Percentiles rank a stretch among this genome's conserved stretches.
Conservation (phyloP, 2,888 invertebrate genomes). For the Baccha elongata region DNA sequence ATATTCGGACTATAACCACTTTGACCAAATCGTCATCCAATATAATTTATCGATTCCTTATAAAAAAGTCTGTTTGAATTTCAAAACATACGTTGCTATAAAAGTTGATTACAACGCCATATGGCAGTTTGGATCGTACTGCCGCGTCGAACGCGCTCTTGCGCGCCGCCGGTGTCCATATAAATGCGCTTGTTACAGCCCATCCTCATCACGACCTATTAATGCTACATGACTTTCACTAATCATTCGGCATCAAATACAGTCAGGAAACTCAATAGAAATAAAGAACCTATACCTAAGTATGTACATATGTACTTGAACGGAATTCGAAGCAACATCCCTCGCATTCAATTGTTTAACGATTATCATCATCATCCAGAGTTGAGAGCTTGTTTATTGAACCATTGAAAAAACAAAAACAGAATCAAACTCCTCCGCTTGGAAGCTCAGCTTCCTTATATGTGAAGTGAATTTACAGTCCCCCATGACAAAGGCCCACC, state of each 20-base stretch:
- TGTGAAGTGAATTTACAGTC: conserved; percentile 64
- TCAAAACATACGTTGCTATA: too few species aligned
- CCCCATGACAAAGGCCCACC: conserved; percentile 42
- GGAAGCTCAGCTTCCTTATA: conserved; percentile 59
- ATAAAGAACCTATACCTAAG: too few species aligned
- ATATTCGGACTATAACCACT: conserved; percentile 23
- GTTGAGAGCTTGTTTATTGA: conserved; percentile 57
- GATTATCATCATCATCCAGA: conserved; percentile 38
- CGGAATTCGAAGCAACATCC: conserved; percentile 44
- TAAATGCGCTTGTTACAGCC: conserved; percentile 39
- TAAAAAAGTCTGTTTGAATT: too few species aligned
- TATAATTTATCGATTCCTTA: conserved; percentile 48
- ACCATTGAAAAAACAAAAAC: conserved; percentile 48
- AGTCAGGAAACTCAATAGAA: conserved; percentile 69
- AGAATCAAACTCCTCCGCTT: conserved; percentile 63
- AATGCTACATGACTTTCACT: conserved; percentile 65
- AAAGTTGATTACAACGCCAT: conserved; percentile 63
- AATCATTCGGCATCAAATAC: conserved; percentile 67
- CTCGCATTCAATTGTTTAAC: conserved; percentile 23
- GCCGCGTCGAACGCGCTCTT: too few species aligned
- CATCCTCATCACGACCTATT: conserved; percentile 70
- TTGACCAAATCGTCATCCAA: conserved; percentile 41
- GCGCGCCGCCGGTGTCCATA: conserved; percentile 53
- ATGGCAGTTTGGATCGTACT: too few species aligned
- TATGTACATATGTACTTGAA: conserved; percentile 23